Conservation (phyloP, 2,888 invertebrate species). For the Chrysomela aeneicollis region DNA sequence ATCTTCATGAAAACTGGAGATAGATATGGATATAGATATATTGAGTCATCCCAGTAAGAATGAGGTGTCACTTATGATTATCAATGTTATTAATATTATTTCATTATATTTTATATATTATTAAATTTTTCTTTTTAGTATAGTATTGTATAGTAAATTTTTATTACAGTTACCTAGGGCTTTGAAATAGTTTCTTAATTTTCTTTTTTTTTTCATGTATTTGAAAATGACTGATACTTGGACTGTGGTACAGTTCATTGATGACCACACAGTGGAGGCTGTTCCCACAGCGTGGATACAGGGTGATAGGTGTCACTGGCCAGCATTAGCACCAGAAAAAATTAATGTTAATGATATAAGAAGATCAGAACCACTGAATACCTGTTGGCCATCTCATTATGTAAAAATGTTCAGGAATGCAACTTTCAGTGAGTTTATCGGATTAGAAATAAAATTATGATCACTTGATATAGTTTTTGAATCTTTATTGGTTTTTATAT, state of each 20-base stretch:
- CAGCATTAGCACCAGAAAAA: conserved; percentile 11
- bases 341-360: conserved; percentile 10
- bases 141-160: no score
- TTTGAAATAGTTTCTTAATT: conserved; percentile 9
- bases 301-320: conserved; percentile 19
- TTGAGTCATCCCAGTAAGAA: no score
- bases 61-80: no score
- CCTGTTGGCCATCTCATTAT: conserved; percentile 15
- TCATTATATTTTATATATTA: no score
- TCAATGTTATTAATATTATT: no score
- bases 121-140: no score
- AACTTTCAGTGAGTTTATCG: conserved; percentile 16
- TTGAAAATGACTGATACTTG: conserved; percentile 16
- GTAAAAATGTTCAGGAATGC: conserved; percentile 17
- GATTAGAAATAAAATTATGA: background rate
- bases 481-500: background rate
- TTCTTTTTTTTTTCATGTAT: conserved; percentile 1
- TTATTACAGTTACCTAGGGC: no score
- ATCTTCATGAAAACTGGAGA: no score
- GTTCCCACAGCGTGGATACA: conserved; percentile 18
- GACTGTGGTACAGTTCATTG: conserved; percentile 20
- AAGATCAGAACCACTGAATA: conserved; percentile 21
- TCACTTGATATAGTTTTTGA: background rate
- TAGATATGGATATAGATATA: no score
- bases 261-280: conserved; percentile 24